phyloP scores from a whole-genome alignment of 2,113 vertebrate genomes.

The Antechinus flavipes region DNA sequence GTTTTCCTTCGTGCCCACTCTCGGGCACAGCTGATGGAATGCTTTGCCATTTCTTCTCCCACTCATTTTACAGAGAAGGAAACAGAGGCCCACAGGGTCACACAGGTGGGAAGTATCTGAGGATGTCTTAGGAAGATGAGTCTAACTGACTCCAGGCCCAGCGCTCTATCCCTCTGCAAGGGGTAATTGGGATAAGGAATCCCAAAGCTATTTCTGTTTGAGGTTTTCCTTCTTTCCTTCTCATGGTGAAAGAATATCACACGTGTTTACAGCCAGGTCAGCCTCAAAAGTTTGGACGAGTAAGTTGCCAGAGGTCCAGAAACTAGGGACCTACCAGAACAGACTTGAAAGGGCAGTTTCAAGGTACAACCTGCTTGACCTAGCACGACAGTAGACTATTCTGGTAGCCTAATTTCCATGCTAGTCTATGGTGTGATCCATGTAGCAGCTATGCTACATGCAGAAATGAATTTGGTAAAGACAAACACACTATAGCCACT shows the following conservation, averaged over 20 bases:
- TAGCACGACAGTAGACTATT: neutral
- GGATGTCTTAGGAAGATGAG: too few relatives aligned
- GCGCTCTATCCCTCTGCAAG: too few relatives aligned
- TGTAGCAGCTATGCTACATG: neutral
- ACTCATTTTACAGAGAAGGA: neutral
- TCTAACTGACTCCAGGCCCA: too few relatives aligned
- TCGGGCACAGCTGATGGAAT: neutral
- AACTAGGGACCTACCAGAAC: neutral
- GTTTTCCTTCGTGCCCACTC: neutral
- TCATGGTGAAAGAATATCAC: neutral
- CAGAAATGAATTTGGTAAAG: neutral
- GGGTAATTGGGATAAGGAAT: neutral
- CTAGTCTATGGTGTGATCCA: neutral
- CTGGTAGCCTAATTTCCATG: too few relatives aligned
- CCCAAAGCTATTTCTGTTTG: neutral
- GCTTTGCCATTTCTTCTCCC: neutral
- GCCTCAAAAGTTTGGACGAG: neutral
- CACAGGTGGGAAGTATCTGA: too few relatives aligned
- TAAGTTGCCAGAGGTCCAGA: neutral
- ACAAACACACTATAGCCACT: neutral
- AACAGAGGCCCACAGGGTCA: neutral
- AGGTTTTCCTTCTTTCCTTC: neutral
- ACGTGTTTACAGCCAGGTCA: neutral
- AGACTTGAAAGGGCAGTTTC: neutral
- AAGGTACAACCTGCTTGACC: neutral